Evolutionary conservation across 2,797 vertebrate genomes (phyloP).

Genomic region (Acrocephalus scirpaceus): DNA sequence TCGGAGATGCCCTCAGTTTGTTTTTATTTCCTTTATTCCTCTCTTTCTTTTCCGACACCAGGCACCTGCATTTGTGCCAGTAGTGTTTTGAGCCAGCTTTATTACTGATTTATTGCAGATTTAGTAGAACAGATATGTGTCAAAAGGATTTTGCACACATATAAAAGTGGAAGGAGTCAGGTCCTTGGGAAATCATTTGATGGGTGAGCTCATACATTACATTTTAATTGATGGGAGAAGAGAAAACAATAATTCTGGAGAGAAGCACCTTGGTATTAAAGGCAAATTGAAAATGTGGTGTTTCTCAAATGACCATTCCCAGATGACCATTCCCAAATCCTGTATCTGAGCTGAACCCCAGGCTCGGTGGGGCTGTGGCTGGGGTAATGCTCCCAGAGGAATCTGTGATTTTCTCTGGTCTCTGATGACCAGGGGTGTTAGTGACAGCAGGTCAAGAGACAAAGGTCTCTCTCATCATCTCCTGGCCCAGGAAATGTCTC

Average conservation of each 20-base stretch:
- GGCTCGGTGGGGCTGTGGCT: rapidly evolving
- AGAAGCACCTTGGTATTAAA: not conserved
- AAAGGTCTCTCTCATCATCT: not conserved
- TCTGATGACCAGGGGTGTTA: not conserved
- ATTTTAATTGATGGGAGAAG: not conserved
- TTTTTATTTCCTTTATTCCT: not conserved
- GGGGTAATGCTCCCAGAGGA: not conserved
- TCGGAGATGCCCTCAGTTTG: not conserved
- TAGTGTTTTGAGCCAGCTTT: not conserved
- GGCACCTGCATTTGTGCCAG: not conserved
- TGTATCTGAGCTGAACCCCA: not conserved
- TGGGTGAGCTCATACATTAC: not conserved
- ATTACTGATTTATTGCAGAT: not conserved
- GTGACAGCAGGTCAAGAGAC: not conserved
- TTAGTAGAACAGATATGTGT: not conserved
- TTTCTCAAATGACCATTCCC: not conserved
- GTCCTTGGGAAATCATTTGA: not conserved
- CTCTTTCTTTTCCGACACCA: not conserved
- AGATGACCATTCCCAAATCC: not conserved
- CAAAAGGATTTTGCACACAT: not conserved
- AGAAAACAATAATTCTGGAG: not conserved
- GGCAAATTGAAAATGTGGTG: not conserved
- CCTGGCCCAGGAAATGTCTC: not conserved
- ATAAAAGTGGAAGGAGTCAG: not conserved
- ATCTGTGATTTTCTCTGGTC: not conserved